phyloP scores from a whole-genome alignment of 2,888 invertebrate species.

The Lycaena phlaeas region DNA sequence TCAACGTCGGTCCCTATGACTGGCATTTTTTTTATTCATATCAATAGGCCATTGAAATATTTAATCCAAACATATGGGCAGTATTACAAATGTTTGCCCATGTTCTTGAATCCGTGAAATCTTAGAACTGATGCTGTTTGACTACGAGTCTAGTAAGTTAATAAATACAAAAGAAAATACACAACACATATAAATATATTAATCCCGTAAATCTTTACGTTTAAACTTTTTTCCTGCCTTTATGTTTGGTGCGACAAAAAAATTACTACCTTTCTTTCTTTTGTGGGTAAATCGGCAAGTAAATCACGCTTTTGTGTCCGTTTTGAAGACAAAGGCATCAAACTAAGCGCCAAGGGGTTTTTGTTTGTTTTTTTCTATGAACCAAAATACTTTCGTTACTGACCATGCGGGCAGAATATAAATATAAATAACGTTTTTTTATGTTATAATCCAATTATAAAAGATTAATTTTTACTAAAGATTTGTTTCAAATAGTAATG shows the following conservation, averaged over 20 bases:
- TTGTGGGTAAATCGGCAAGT: conserved; percentile 16
- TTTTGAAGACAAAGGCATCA: conserved; percentile 29
- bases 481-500: no score
- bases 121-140: conserved; percentile 10
- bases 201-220: conserved; percentile 4
- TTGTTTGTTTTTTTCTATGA: conserved; percentile 15
- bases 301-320: conserved; percentile 15
- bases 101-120: not conserved
- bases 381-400: conserved; percentile 18
- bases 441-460: conserved; percentile 1
- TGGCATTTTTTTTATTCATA: no score
- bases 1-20: no score
- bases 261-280: conserved; percentile 16
- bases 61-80: no score
- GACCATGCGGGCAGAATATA: conserved; percentile 1
- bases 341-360: conserved; percentile 29
- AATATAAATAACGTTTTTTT: conserved; percentile 8
- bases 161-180: not conserved
- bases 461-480: no score
- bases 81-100: no score
- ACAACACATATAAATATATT: conserved; percentile 17
- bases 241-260: conserved; percentile 6
- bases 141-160: not conserved
- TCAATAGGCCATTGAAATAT: no score
- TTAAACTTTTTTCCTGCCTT: conserved; percentile 5